phyloP scores from a whole-genome alignment of 2,113 vertebrate genomes.

The Lipophrys pholis region DNA sequence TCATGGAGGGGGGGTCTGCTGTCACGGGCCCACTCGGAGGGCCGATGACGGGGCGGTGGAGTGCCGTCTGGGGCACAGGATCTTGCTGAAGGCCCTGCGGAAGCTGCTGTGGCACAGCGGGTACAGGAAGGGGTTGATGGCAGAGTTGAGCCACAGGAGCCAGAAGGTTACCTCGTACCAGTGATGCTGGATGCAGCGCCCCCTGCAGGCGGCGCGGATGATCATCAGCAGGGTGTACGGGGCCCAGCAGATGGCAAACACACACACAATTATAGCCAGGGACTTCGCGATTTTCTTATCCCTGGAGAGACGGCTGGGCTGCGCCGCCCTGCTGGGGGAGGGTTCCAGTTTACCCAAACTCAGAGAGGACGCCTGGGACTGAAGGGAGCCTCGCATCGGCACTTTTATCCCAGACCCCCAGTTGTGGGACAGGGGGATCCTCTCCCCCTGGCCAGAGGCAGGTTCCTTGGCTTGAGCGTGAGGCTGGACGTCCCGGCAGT shows the following conservation, averaged over 20 bases:
- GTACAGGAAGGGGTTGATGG: constrained; percentile 89
- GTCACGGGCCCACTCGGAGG: constrained; percentile 62
- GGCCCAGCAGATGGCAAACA: constrained; percentile 89
- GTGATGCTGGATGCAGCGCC: constrained; percentile 63
- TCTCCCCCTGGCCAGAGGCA: constrained; percentile 59
- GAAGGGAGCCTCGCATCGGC: constrained; percentile 63
- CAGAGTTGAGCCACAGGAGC: constrained; percentile 91
- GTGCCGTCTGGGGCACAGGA: constrained; percentile 73
- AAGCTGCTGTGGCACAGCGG: constrained; percentile 88
- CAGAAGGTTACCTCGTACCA: constrained; percentile 88
- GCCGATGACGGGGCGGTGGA: constrained; percentile 60
- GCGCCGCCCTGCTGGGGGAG: constrained; percentile 66
- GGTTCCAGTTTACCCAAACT: constrained; percentile 65
- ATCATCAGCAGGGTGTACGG: constrained; percentile 87
- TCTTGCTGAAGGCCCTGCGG: constrained; percentile 84
- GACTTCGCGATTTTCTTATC: constrained; percentile 88
- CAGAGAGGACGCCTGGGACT: constrained; percentile 69
- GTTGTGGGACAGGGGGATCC: constrained; percentile 66
- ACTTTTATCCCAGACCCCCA: constrained; percentile 64
- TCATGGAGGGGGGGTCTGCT: not conserved
- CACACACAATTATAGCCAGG: constrained; percentile 85
- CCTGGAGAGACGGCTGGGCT: constrained; percentile 79
- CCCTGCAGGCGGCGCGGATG: constrained; percentile 78
- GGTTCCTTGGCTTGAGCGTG: constrained; percentile 58
- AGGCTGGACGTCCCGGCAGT: constrained; percentile 61